Evolutionary conservation across 2,888 invertebrate genomes (phyloP).

Genomic region (Nephrotoma flavescens): DNA sequence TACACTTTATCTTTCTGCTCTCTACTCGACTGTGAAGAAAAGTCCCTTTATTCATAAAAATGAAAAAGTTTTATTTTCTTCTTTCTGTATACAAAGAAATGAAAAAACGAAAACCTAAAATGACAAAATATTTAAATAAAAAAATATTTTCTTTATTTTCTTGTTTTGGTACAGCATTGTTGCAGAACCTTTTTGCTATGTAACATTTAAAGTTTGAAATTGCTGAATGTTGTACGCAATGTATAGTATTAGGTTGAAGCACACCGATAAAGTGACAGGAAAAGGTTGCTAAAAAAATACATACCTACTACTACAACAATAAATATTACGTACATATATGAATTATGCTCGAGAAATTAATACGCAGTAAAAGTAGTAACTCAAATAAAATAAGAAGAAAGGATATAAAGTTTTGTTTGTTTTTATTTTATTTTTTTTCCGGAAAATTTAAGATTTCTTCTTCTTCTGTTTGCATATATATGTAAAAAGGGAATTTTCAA

Average conservation of each 20-base stretch:
- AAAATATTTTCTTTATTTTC: neutral
- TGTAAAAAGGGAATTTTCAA: neutral
- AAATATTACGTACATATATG: neutral
- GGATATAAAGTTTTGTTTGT: neutral
- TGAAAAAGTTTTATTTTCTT: neutral
- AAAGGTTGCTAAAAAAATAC: neutral
- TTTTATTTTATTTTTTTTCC: neutral
- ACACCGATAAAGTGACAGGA: neutral
- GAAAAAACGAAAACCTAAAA: neutral
- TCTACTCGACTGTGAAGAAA: neutral
- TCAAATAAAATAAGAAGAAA: neutral
- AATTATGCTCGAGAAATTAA: neutral
- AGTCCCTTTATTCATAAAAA: neutral
- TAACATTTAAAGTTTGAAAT: neutral
- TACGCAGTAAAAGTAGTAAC: neutral
- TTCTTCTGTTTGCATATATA: neutral
- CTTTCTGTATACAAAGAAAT: neutral
- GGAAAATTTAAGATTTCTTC: neutral
- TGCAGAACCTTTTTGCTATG: neutral
- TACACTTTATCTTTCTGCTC: neutral
- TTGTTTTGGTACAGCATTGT: neutral
- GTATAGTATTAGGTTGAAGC: too few species aligned
- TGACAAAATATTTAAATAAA: neutral
- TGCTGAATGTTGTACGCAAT: neutral
- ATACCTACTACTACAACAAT: too few species aligned